Conservation (phyloP, 2,888 invertebrate genomes). For the Xestobium rufovillosum region DNA sequence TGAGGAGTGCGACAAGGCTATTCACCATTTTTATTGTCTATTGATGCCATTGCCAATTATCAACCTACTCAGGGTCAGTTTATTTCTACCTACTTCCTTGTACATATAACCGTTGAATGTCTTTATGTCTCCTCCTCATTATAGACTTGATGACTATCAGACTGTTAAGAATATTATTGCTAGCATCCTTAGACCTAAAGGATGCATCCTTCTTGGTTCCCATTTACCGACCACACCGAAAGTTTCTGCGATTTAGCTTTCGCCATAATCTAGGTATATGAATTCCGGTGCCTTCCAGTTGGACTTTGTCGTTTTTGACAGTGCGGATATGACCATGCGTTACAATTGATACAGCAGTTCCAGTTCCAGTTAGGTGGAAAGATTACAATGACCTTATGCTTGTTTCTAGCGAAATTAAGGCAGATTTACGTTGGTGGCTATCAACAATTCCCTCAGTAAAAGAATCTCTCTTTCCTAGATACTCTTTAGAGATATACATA, state of each 20-base stretch:
- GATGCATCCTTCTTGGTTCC: slow-evolving; percentile 19
- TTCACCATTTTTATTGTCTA: too few relatives aligned
- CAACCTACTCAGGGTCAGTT: too few relatives aligned
- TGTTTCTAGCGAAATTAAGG: slow-evolving; percentile 10
- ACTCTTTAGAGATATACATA: slow-evolving; percentile 20
- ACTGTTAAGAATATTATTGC: slow-evolving; percentile 10
- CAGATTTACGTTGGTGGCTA: slow-evolving; percentile 25
- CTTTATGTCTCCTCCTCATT: too few relatives aligned
- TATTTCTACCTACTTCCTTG: too few relatives aligned
- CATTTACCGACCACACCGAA: slow-evolving; percentile 12
- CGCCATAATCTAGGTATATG: too few relatives aligned
- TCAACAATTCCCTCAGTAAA: slow-evolving; percentile 12
- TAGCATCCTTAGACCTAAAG: slow-evolving; percentile 16
- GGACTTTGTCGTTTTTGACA: slow-evolving; percentile 20
- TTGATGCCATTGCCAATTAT: too few relatives aligned
- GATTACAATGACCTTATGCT: slow-evolving; percentile 16
- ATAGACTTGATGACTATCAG: slow-evolving; percentile 16
- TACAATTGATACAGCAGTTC: too few relatives aligned
- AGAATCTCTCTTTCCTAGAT: slow-evolving; percentile 10
- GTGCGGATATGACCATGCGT: slow-evolving; percentile 20
- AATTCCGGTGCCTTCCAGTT: slow-evolving; percentile 20
- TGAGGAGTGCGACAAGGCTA: too few relatives aligned
- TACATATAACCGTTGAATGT: too few relatives aligned
- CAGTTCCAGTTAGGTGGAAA: too few relatives aligned
- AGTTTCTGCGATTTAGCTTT: slow-evolving; percentile 21